Conservation (phyloP, 2,888 invertebrate genomes). For the Pardosa pseudoannulata region DNA sequence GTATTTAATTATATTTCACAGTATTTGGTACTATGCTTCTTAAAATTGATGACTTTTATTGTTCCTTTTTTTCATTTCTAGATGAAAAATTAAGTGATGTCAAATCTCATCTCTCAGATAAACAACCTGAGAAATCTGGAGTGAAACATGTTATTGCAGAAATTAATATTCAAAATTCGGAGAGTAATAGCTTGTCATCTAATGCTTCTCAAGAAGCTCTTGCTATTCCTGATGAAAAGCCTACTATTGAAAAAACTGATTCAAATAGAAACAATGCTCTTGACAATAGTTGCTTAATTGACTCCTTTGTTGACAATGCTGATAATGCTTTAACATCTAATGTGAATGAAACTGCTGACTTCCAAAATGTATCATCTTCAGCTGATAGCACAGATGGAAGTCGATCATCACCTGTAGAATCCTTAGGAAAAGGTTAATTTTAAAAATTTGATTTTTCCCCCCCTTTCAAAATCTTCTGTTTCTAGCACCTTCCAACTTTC, state of each 20-base stretch:
- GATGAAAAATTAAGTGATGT: background rate
- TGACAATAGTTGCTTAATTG: slow-evolving; percentile 4
- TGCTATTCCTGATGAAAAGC: background rate
- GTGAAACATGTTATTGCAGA: slow-evolving; percentile 3
- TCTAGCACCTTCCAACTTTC: background rate
- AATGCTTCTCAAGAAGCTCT: background rate
- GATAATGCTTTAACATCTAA: slow-evolving; percentile 22
- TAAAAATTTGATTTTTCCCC: background rate
- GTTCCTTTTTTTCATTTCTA: slow-evolving; percentile 2
- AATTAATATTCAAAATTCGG: slow-evolving; percentile 9
- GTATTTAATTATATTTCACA: background rate
- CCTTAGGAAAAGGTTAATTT: slow-evolving; percentile 65
- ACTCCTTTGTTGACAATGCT: background rate
- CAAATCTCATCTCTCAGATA: background rate
- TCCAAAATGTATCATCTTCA: slow-evolving; percentile 25
- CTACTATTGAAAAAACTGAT: slow-evolving; percentile 8
- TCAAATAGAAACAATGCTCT: background rate
- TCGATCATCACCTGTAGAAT: slow-evolving; percentile 57
- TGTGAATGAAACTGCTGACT: slow-evolving; percentile 16
- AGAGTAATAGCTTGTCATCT: background rate
- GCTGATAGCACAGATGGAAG: slow-evolving; percentile 49
- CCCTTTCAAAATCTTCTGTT: background rate
- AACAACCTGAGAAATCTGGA: background rate
- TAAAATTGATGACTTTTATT: background rate
- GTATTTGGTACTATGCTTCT: background rate